Base-by-base conservation (phyloP, 2,113 vertebrate species). In the Electrona antarctica region DNA sequence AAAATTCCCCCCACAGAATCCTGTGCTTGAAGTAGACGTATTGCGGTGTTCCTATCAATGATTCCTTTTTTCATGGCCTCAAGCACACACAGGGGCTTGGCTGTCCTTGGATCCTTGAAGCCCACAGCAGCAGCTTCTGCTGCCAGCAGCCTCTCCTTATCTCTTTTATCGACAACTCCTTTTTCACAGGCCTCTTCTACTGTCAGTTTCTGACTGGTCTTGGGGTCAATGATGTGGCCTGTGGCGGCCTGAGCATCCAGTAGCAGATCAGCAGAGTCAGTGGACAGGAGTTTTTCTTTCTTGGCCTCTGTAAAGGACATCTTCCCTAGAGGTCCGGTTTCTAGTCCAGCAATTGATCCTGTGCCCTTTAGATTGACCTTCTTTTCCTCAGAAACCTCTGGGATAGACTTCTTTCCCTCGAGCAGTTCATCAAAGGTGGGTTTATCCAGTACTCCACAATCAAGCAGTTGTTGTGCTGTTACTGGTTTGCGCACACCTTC, bases 251-350 rank as follows among this genome's bases (percentile, higher is more conserved):
- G 94, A 46, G 94, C 94, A 93, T 93, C 1, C 5, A 41, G 33
- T 80, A 96, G 91, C 67, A 96, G 95, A 72, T 96, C 85, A 33
- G 95, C 94, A 7, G 95, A 95, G 1, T 95, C 95, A 0, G 93
- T 94, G 54, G 94, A 91, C 64, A 96, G 92, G 78, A 96, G 90
- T 61, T 93, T 94, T 64, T 94, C 93, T 76, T 95, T 95, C 95
- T 41, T 41, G 33, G 33, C 33, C 33, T 41, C 33, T 41, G 33
- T 41, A 41, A 41, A 41, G 95, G 33, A 41, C 33, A 4, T 41
- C 5, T 41, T 41, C 33, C 33, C 33, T 6, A 41, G 33, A 4
- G 33, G 33, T 41, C 33, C 33, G 5, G 33, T 41, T 3, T 41
- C 33, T 95, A 70, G 95, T 95, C 78, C 95, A 3, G 33, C 33